These are phyloP conservation scores for Catostomus latipinnis DNA, from an alignment of 2,797 vertebrate genomes.

Conservation along the genomic window DNA sequence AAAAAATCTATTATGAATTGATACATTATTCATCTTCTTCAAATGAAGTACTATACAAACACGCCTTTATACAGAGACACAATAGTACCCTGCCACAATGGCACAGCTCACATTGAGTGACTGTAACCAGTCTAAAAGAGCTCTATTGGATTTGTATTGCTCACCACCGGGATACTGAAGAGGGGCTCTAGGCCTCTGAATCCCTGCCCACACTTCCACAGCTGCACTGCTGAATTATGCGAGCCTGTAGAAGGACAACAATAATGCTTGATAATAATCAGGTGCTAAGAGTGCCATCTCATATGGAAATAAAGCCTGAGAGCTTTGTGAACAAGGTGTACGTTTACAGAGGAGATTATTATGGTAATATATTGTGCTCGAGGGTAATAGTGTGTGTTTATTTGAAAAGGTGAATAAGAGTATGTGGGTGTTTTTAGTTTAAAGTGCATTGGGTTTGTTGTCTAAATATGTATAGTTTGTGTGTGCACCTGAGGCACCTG, in stretches of 20 bases:
- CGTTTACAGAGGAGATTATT: background rate
- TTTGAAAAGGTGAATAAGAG: background rate
- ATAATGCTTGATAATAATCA: constrained; percentile 19
- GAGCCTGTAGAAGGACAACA: constrained; percentile 80
- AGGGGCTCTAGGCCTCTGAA: constrained; percentile 85
- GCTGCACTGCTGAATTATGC: constrained; percentile 82
- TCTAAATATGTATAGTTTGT: constrained; percentile 1
- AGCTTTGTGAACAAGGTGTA: constrained; percentile 19
- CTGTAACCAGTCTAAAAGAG: background rate
- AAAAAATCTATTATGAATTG: background rate
- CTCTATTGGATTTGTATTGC: constrained; percentile 38
- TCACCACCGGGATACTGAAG: constrained; percentile 88
- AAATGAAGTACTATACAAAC: constrained; percentile 12
- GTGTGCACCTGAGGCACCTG: constrained; percentile 79
- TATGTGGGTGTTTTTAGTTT: background rate
- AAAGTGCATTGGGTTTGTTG: constrained; percentile 17
- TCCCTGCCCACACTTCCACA: constrained; percentile 90
- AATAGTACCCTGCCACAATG: background rate
- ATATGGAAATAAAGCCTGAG: constrained; percentile 9
- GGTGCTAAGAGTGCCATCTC: background rate
- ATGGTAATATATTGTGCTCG: constrained; percentile 12
- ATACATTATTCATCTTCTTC: constrained; percentile 19
- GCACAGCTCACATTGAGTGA: background rate
- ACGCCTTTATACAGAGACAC: constrained; percentile 1
- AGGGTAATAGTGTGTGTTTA: background rate